Base-by-base conservation (phyloP, 2,888 invertebrate genomes). In the Mythimna vitellina region DNA sequence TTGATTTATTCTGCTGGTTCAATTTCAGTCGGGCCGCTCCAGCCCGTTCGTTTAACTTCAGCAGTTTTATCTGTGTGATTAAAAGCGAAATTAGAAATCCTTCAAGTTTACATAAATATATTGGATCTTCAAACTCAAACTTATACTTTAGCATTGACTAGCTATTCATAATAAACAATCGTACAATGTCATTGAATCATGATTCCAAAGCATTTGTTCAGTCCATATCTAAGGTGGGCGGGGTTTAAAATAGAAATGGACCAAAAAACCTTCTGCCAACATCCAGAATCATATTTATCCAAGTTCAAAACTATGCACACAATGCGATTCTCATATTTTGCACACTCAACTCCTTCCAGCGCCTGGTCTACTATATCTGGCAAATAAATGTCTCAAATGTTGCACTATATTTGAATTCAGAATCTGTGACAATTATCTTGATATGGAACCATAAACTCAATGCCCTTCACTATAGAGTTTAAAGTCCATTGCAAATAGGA, bases 1-100 rank as follows among this genome's bases (percentile, higher is more conserved):
- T 64, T 22, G 12, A 10, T 70, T 74, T 80, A n/a, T 57, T 54
- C 1, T 69, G 63, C 9, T 25, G 74, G 42, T 80, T 63, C 10
- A 54, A 10, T 65, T 74, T 83, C 35, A 70, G 20, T 17, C 81
- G 65, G 3, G 70, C 51, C 25, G 66, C 70, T 10, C 75, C 75
- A 4, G 80, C 80, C 10, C 80, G 64, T 56, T 74, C 83, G 17
- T 80, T 80, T 51, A 83, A 56, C 64, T 70, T 80, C 42, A 80
- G 60, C 0, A 80, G 64, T n/a, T 80, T 62, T 10, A 70, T 65
- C 80, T 80, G 73, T 60, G 53, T 58, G 25, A 53, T 66, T 32
- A 8, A 71, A 66, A 61, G 46, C 22, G 9, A 22, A 32, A 64
- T 70, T 70, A 63, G 32, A 42, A 49, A 66, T 49, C 0, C n/a